Evolutionary conservation across 2,797 vertebrate species (phyloP).

Genomic region (Chaunax sp.): DNA sequence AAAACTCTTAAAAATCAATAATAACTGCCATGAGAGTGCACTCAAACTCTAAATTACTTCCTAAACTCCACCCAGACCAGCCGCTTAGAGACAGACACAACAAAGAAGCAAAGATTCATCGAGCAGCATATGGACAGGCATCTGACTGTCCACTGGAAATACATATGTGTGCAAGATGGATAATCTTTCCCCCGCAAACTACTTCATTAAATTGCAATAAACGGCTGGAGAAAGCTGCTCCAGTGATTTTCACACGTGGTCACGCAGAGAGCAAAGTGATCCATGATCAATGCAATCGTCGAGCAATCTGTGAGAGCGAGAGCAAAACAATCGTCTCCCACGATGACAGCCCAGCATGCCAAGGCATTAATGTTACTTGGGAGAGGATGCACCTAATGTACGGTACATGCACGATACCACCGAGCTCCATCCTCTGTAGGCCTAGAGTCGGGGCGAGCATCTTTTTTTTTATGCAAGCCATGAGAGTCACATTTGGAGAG

Average conservation of each 20-base stretch:
- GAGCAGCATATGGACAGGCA: neutral
- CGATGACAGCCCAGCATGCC: neutral
- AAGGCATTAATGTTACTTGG: no score
- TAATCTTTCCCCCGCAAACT: neutral
- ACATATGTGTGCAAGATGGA: neutral
- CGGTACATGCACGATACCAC: no score
- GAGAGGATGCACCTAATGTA: no score
- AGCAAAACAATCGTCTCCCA: neutral
- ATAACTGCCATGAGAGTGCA: neutral
- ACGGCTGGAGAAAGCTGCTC: neutral
- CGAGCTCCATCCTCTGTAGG: neutral
- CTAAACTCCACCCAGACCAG: neutral
- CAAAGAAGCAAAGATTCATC: constrained; percentile 4
- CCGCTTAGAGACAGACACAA: no score
- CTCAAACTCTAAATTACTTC: neutral
- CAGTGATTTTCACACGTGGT: neutral
- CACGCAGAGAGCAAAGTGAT: neutral
- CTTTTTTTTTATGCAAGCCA: no score
- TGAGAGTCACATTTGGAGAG: no score
- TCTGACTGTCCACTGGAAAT: neutral
- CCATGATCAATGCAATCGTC: neutral
- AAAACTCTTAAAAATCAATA: constrained; percentile 26
- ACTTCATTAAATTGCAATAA: constrained; percentile 1
- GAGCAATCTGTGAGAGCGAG: neutral
- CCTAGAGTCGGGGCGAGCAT: neutral